phyloP scores from a whole-genome alignment of 2,113 vertebrate species.

The Dicrurus megarhynchus region DNA sequence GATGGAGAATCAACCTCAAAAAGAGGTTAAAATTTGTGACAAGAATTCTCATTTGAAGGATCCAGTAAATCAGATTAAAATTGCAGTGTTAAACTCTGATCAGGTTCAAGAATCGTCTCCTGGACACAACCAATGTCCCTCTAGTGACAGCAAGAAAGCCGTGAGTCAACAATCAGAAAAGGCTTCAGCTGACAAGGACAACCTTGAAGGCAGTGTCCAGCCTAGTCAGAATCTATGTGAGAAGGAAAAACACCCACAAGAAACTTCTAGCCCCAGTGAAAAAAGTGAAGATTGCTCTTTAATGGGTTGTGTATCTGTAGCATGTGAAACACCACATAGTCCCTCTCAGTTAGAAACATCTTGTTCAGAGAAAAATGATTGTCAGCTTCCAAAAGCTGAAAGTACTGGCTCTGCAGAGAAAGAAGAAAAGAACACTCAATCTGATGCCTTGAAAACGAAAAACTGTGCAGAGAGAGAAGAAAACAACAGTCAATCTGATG shows the following conservation, averaged over 20 bases:
- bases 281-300: constrained; percentile 9
- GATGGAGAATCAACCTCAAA: not conserved
- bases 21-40: not conserved
- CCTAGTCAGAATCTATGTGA: not conserved
- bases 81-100: constrained; percentile 36
- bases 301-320: not conserved
- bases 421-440: not conserved
- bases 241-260: not conserved
- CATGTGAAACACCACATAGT: not conserved
- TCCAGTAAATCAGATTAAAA: constrained; percentile 37
- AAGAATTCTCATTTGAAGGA: not conserved
- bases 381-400: not conserved
- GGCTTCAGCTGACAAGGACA: not conserved
- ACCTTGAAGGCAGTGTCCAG: not conserved
- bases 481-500: not conserved
- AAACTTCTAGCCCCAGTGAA: not conserved
- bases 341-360: not conserved
- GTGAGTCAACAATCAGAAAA: not conserved
- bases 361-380: not conserved
- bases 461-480: not conserved
- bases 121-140: not conserved
- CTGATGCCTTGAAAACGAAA: not conserved
- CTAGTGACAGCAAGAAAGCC: not conserved
- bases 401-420: not conserved
- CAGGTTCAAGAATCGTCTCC: constrained; percentile 55